Percentiles rank a stretch among this genome's conserved stretches.
These are phyloP conservation scores for Hipposideros armiger DNA, from an alignment of 2,113 vertebrate species.

Conservation along the genomic window DNA sequence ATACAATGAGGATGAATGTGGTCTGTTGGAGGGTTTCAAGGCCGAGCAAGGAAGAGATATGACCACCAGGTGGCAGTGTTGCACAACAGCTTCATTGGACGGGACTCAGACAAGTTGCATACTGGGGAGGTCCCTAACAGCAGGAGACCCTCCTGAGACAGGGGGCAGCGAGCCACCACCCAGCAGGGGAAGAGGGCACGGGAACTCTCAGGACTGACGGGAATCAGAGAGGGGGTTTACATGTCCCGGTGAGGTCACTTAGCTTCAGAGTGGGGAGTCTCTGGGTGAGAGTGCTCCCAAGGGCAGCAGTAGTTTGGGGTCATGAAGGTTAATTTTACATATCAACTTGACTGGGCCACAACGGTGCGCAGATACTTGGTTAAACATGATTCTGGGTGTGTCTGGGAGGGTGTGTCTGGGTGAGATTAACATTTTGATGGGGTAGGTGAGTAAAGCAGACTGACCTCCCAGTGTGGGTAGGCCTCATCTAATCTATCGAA, in stretches of 20 bases:
- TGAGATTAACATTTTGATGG: background rate
- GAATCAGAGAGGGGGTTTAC: accelerated
- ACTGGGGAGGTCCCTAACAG: accelerated
- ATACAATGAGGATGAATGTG: accelerated
- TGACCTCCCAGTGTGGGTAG: too few relatives aligned
- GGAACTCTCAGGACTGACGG: background rate
- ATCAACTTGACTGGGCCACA: background rate
- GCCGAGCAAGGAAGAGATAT: too few relatives aligned
- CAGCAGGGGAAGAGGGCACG: background rate
- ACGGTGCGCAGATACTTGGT: background rate
- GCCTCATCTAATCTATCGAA: background rate
- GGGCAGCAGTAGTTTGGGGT: background rate
- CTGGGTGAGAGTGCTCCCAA: background rate
- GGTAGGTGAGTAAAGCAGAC: background rate
- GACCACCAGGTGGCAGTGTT: background rate
- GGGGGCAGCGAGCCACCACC: accelerated
- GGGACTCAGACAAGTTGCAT: accelerated
- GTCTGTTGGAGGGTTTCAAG: background rate
- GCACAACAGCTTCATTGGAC: background rate
- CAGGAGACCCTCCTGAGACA: background rate
- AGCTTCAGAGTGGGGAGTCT: background rate
- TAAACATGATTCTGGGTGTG: background rate
- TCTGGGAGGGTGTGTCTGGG: background rate
- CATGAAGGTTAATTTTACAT: too few relatives aligned
- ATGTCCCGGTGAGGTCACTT: background rate